Conservation (phyloP, 1,140 invertebrate genomes). For the Ceratitis capitata region DNA sequence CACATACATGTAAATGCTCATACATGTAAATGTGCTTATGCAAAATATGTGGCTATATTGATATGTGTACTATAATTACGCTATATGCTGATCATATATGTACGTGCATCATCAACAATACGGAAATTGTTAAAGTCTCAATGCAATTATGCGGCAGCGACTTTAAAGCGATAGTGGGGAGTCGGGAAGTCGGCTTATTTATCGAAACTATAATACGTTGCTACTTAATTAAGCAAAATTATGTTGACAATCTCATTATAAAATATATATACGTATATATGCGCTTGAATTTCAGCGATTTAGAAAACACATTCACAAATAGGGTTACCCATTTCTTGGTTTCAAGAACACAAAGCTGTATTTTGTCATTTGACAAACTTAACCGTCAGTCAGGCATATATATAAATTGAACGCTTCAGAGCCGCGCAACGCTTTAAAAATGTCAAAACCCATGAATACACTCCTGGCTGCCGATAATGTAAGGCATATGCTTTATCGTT, state of each 20-base stretch:
- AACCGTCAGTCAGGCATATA: too few relatives aligned
- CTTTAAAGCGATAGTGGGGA: neutral
- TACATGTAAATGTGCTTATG: neutral
- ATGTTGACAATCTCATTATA: too few relatives aligned
- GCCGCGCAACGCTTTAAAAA: too few relatives aligned
- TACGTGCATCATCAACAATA: neutral
- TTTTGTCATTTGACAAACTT: too few relatives aligned
- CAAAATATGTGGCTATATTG: neutral
- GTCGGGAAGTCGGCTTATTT: neutral
- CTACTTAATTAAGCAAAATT: neutral
- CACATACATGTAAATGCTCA: neutral
- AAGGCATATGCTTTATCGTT: too few relatives aligned
- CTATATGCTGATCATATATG: neutral
- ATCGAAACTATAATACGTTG: neutral
- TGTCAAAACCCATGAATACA: too few relatives aligned
- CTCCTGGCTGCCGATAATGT: too few relatives aligned
- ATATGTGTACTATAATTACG: neutral
- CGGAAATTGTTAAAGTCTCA: neutral
- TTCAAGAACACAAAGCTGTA: too few relatives aligned
- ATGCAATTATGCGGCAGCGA: neutral
- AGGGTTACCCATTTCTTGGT: too few relatives aligned
- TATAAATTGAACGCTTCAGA: too few relatives aligned
- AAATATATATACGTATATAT: neutral
- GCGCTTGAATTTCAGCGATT: neutral
- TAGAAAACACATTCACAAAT: too few relatives aligned